phyloP scores from a whole-genome alignment of 92 coral and sea anemone genomes.

The Anthopleura xanthogrammica region DNA sequence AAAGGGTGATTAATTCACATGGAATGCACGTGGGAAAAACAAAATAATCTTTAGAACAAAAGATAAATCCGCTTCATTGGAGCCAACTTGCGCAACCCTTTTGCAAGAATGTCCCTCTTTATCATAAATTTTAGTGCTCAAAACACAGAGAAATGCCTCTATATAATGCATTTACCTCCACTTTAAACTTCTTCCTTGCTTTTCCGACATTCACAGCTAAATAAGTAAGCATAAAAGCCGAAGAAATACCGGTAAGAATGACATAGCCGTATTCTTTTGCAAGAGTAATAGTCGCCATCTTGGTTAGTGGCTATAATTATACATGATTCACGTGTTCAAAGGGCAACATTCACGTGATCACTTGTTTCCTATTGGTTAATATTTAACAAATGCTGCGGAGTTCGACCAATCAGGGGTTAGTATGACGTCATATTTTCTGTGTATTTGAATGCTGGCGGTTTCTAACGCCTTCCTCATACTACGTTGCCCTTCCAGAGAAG shows the following conservation, averaged over 20 bases:
- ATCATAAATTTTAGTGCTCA: not conserved
- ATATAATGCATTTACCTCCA: conserved; percentile 49
- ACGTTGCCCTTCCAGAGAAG: not conserved
- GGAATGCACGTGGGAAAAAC: conserved; percentile 15
- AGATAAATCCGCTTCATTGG: not conserved
- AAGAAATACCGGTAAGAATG: conserved; percentile 81
- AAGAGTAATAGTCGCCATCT: conserved; percentile 69
- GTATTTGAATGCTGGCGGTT: conserved; percentile 55
- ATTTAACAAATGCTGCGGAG: not conserved
- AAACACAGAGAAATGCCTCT: not conserved
- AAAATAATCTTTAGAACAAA: not conserved
- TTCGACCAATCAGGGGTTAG: not conserved
- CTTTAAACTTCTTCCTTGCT: conserved; percentile 85
- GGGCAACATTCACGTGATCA: conserved; percentile 46
- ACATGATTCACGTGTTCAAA: conserved; percentile 9
- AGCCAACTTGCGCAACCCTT: not conserved
- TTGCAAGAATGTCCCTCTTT: no score
- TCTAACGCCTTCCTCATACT: conserved; percentile 44
- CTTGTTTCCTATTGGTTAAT: conserved; percentile 29
- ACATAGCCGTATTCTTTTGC: conserved; percentile 89
- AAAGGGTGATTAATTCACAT: conserved; percentile 5
- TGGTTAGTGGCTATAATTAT: conserved; percentile 1
- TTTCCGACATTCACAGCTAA: conserved; percentile 75
- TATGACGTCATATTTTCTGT: conserved; percentile 38
- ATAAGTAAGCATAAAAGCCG: conserved; percentile 77